A percentile compares a stretch with the other conserved stretches of the same genome.
Evolutionary conservation across 2,113 vertebrate species (phyloP).

Genomic region (Ceyx margarethae): DNA sequence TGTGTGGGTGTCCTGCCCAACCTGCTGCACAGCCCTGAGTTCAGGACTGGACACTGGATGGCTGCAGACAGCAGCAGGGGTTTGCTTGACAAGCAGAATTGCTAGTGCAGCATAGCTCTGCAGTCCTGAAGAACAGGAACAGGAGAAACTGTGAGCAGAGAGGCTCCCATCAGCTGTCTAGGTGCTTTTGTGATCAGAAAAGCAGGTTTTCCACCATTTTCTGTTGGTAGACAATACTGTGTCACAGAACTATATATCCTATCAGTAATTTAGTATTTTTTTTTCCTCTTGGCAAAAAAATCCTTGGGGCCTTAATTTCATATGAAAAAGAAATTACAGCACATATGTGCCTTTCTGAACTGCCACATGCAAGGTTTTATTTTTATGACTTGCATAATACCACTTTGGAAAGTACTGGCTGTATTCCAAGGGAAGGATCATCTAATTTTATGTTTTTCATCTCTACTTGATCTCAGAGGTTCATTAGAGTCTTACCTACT

Average conservation of each 20-base stretch:
- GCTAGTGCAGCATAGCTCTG: neutral
- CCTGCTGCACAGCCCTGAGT: rapidly evolving
- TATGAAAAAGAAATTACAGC: neutral
- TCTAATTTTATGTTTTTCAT: neutral
- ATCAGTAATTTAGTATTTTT: neutral
- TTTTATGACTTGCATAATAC: neutral
- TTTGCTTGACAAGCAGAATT: neutral
- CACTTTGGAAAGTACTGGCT: neutral
- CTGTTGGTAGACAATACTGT: neutral
- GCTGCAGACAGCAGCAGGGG: neutral
- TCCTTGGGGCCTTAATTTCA: neutral
- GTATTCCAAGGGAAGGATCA: neutral
- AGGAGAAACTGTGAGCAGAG: neutral
- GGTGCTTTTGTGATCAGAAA: neutral
- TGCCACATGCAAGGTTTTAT: neutral
- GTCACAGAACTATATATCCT: neutral
- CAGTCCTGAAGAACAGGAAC: neutral
- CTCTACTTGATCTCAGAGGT: neutral
- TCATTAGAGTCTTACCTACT: neutral
- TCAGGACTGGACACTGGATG: neutral
- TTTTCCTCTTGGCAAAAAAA: neutral
- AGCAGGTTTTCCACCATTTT: neutral
- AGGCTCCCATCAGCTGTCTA: neutral
- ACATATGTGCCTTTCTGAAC: neutral
- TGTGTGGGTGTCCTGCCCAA: neutral